A percentile compares a stretch with the other conserved stretches of the same genome.
Conservation (phyloP, 1,140 invertebrate genomes). For the Bactericera cockerelli region DNA sequence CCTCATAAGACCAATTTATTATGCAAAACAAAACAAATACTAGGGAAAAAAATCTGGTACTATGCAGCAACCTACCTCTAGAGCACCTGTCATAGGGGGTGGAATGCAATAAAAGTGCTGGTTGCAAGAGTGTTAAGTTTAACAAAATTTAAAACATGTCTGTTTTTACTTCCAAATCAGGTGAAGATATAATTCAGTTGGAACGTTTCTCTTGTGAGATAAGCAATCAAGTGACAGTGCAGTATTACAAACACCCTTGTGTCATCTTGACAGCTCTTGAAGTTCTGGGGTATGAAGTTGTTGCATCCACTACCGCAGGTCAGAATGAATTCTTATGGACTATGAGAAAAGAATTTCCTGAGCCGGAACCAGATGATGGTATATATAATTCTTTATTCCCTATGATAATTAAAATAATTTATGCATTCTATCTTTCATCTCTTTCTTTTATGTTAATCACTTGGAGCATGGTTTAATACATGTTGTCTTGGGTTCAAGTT, state of each 20-base stretch:
- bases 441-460: no score
- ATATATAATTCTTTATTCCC: conserved; percentile 2
- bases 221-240: conserved; percentile 62
- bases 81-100: no score
- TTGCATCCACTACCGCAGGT: conserved; percentile 64
- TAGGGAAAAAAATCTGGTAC: no score
- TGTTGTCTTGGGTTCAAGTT: no score
- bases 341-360: conserved; percentile 71
- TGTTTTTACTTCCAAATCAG: conserved; percentile 32
- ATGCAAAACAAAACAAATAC: no score
- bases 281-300: conserved; percentile 69
- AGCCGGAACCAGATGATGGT: conserved; percentile 42
- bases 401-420: no score
- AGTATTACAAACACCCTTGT: conserved; percentile 70
- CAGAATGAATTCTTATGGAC: conserved; percentile 84
- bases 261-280: conserved; percentile 69
- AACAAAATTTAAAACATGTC: neutral
- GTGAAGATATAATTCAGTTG: conserved; percentile 61
- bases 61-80: no score
- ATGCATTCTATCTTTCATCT: no score
- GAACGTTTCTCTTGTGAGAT: conserved; percentile 61
- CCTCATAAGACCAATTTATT: no score
- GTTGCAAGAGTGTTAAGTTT: no score
- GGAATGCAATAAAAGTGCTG: no score
- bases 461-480: no score